phyloP scores from a whole-genome alignment of 2,113 vertebrate genomes.

The Peromyscus maniculatus region DNA sequence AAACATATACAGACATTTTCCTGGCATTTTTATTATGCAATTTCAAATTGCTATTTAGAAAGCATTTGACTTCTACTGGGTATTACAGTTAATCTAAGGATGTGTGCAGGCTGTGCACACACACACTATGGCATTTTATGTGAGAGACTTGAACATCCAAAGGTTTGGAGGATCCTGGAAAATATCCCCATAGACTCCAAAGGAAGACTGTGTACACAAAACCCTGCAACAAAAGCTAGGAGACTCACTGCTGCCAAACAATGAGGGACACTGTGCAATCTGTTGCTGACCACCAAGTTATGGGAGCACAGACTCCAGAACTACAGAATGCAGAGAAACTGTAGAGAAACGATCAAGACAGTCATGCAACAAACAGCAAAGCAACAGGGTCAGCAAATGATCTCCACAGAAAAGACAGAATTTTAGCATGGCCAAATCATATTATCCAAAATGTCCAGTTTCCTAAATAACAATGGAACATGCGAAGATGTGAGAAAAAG shows the following conservation, averaged over 20 bases:
- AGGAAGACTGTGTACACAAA: not conserved
- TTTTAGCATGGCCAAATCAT: not conserved
- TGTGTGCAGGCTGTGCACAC: accelerated
- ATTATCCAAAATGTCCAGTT: not conserved
- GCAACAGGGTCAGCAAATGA: not conserved
- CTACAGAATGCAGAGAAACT: not conserved
- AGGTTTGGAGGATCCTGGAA: not conserved
- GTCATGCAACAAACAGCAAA: not conserved
- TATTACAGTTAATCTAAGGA: too few relatives aligned
- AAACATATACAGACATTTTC: not conserved
- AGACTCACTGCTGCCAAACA: not conserved
- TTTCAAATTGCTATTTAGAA: not conserved
- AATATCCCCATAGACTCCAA: not conserved
- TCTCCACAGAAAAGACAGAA: not conserved
- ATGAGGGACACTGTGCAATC: not conserved
- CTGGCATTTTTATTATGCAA: not conserved
- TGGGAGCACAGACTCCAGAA: not conserved
- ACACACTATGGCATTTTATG: not conserved
- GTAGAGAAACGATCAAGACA: not conserved
- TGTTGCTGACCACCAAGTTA: not conserved
- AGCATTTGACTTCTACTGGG: not conserved
- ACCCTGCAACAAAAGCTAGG: not conserved
- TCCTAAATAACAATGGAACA: not conserved
- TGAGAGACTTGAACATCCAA: not conserved
- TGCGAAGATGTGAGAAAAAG: not conserved